Percentiles rank a stretch among this genome's conserved stretches.
These are phyloP conservation scores for Plestiodon gilberti DNA, from an alignment of 2,113 vertebrate genomes.

Conservation along the genomic window DNA sequence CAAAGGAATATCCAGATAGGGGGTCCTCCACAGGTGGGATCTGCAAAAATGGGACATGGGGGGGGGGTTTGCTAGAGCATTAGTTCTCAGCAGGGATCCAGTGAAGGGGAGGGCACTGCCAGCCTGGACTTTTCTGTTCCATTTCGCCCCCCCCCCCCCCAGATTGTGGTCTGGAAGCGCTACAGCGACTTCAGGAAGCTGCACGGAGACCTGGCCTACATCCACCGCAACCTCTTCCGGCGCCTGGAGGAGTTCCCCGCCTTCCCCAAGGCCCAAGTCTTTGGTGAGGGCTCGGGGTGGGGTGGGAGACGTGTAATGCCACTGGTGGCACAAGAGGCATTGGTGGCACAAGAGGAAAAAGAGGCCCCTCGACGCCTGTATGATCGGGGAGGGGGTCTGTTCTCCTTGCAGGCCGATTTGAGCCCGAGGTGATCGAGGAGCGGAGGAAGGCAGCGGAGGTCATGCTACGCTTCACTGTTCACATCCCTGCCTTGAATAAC, in stretches of 20 bases:
- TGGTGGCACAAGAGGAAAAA: too few relatives aligned
- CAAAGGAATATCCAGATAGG: too few relatives aligned
- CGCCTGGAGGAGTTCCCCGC: constrained; percentile 87
- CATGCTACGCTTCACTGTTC: constrained; percentile 83
- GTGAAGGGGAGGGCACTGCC: background rate
- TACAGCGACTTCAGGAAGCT: constrained; percentile 92
- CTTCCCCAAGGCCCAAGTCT: constrained; percentile 86
- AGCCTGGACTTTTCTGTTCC: background rate
- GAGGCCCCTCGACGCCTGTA: background rate
- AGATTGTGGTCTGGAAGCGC: constrained; percentile 87
- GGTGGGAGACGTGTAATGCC: too few relatives aligned
- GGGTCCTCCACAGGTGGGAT: background rate
- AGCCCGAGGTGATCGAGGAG: constrained; percentile 88
- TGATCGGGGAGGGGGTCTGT: background rate
- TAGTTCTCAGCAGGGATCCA: background rate
- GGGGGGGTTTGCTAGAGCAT: background rate
- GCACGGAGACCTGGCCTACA: constrained; percentile 88
- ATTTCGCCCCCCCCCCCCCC: fast-evolving
- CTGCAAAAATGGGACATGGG: background rate
- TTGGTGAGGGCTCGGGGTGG: constrained; percentile 74
- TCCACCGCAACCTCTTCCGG: constrained; percentile 90
- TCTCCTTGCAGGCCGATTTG: constrained; percentile 82
- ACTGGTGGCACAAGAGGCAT: too few relatives aligned
- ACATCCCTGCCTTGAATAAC: constrained; percentile 89
- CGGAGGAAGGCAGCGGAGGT: constrained; percentile 84